phyloP scores from a whole-genome alignment of 1,140 invertebrate species.

The Pemphigus obesinymphae region DNA sequence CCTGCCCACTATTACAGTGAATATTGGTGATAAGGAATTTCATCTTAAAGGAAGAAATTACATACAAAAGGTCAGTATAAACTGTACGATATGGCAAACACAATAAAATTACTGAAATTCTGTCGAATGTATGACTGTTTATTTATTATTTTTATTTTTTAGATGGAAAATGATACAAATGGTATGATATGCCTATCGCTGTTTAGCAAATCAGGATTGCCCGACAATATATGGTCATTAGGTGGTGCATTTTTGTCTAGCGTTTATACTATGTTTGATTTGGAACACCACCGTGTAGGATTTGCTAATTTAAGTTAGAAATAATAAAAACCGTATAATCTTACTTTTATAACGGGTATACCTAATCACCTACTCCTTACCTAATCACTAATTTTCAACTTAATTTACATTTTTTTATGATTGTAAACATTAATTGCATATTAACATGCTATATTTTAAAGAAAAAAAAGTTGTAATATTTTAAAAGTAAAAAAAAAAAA shows the following conservation, averaged over 20 bases:
- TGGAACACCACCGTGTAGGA: constrained; percentile 44
- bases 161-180: neutral
- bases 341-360: too few relatives aligned
- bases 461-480: too few relatives aligned
- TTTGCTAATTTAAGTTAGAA: neutral
- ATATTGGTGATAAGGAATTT: neutral
- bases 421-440: too few relatives aligned
- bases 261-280: constrained; percentile 50
- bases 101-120: too few relatives aligned
- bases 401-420: too few relatives aligned
- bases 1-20: neutral
- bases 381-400: too few relatives aligned
- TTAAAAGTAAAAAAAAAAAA: too few relatives aligned
- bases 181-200: neutral
- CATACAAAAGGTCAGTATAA: neutral
- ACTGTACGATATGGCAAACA: neutral
- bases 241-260: constrained; percentile 51
- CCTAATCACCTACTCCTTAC: too few relatives aligned
- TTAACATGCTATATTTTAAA: too few relatives aligned
- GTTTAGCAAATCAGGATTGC: neutral
- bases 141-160: neutral
- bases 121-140: too few relatives aligned
- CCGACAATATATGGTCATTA: constrained; percentile 42
- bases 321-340: too few relatives aligned
- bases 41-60: neutral